Evolutionary conservation across 64 coral and sea anemone genomes (phyloP), one percentile per base, ranked within the genome.

Genomic region (Porites lutea): DNA sequence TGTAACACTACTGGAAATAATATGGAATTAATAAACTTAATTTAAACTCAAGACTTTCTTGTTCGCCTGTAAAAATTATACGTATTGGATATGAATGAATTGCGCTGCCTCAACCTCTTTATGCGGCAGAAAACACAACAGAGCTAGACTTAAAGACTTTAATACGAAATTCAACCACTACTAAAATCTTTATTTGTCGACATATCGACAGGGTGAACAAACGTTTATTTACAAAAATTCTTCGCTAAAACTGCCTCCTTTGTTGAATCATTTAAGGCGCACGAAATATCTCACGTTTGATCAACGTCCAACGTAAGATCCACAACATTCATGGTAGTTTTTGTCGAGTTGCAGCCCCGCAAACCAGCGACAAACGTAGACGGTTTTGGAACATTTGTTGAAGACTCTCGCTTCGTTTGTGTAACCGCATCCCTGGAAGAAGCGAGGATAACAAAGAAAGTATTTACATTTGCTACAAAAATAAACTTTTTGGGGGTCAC

Each of bases 301-400:
- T 99, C 97, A 9, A 99, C 97, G 89, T 99, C 97, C 7, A 96
- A 20, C 12, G 97, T 99, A 2, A 99, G 79, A 65, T 99, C 97
- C 2, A 99, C 93, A 47, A 96, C 83, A 10, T 90, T 99, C 94
- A 99, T 96, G 19, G 97, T 99, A 13, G 97, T 99, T 78, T 99
- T 99, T 46, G 97, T 99, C 13, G 97, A 99, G 72, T 99, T 96
- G 14, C 97, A 99, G 2, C 97, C 97, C 48, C 97, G 97, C 77
- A 99, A 91, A 20, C 97, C 97, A 64, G 91, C 95, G 4, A 99
- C 85, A 54, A 93, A 99, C 11, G 79, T 89, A 4, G 93, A 93
- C 60, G 94, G 97, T 48, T 95, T 99, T 3, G 97, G 94, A 59
- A 99, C 97, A 74, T 95, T 99, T 2, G 94, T 96, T 14, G 97